Percentiles rank a stretch among this genome's conserved stretches.
Evolutionary conservation across 2,888 invertebrate genomes (phyloP).

Genomic region (Pegoplata infirma): DNA sequence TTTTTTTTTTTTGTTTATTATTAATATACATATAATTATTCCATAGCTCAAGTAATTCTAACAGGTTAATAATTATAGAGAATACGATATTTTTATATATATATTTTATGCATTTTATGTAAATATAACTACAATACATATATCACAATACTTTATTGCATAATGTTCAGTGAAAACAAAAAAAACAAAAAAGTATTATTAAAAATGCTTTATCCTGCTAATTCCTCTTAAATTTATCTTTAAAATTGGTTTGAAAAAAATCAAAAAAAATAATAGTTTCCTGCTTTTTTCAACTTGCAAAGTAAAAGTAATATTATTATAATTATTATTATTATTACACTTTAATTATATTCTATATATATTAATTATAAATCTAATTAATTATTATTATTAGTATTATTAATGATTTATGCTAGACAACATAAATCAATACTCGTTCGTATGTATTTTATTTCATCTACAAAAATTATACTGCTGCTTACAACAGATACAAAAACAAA

Average conservation of each 20-base stretch:
- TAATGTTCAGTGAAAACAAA: constrained; percentile 14
- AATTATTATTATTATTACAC: constrained; percentile 24
- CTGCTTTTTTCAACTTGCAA: constrained; percentile 51
- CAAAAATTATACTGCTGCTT: constrained; percentile 26
- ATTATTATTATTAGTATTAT: constrained; percentile 51
- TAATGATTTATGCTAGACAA: constrained; percentile 39
- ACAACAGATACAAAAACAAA: constrained; percentile 7
- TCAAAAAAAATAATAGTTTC: constrained; percentile 19
- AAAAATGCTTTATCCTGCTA: constrained; percentile 26
- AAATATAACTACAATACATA: constrained; percentile 52
- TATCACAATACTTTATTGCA: neutral
- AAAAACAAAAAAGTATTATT: neutral
- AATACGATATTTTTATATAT: constrained; percentile 62
- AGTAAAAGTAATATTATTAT: constrained; percentile 8
- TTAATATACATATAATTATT: constrained; percentile 46
- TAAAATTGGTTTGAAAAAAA: constrained; percentile 32
- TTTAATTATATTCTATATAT: constrained; percentile 47
- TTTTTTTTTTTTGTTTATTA: constrained; percentile 38
- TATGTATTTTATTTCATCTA: constrained; percentile 50
- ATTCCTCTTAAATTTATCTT: constrained; percentile 31
- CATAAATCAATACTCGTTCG: constrained; percentile 36
- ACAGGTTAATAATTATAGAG: constrained; percentile 58
- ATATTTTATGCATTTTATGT: constrained; percentile 60
- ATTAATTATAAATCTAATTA: constrained; percentile 41
- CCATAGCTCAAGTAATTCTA: constrained; percentile 62